A percentile compares a stretch with the other conserved stretches of the same genome.
Evolutionary conservation across 2,797 vertebrate genomes (phyloP).

Genomic region (Petrocephalus schoutedeni): DNA sequence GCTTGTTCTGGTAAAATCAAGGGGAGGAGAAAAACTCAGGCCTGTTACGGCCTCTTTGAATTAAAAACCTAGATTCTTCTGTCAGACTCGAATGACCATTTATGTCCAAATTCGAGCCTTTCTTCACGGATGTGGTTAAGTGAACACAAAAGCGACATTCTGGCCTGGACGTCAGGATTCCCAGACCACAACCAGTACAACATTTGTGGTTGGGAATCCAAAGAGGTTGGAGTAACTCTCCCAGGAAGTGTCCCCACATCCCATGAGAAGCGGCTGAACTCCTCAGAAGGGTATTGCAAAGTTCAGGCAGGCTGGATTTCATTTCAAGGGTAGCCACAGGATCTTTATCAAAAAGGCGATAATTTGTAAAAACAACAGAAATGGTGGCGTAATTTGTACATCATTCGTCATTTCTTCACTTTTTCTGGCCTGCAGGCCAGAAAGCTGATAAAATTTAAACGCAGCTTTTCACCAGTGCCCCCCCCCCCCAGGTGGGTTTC

Average conservation of each 20-base stretch:
- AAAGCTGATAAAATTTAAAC: neutral
- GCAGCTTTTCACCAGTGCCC: neutral
- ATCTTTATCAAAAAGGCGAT: neutral
- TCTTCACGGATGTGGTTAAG: slow-evolving; percentile 14
- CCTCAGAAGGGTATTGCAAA: neutral
- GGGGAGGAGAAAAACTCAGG: neutral
- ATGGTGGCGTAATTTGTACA: neutral
- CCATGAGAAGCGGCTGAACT: slow-evolving; percentile 12
- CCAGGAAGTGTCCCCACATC: neutral
- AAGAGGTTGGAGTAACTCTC: slow-evolving; percentile 6
- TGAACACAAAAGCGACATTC: slow-evolving; percentile 3
- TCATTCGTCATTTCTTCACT: neutral
- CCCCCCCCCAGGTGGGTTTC: slow-evolving; percentile 78
- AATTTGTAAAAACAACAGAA: slow-evolving; percentile 8
- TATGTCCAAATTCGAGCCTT: neutral
- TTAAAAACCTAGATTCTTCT: neutral
- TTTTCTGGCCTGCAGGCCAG: neutral
- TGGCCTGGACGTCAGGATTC: neutral
- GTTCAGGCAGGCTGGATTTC: neutral
- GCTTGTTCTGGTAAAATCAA: neutral
- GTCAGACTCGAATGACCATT: neutral
- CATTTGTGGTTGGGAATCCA: slow-evolving; percentile 12
- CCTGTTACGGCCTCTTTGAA: neutral
- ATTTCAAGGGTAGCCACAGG: neutral
- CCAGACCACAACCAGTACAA: slow-evolving; percentile 3